phyloP scores from a whole-genome alignment of 2,888 invertebrate genomes.

The Copidosoma aretas region DNA sequence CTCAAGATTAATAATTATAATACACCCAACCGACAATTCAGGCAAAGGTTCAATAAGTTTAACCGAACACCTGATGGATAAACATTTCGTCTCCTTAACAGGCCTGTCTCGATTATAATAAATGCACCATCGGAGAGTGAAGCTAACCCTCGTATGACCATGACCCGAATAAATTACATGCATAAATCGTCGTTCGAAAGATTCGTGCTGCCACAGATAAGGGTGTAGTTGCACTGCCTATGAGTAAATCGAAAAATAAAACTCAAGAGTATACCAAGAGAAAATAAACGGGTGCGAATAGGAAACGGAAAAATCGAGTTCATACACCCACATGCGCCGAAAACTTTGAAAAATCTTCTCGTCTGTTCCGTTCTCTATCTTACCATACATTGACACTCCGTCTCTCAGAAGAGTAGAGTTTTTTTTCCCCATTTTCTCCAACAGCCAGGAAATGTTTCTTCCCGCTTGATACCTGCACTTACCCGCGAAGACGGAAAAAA shows the following conservation, averaged over 20 bases:
- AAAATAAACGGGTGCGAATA: constrained; percentile 10
- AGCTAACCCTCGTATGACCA: background rate
- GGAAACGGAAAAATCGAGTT: constrained; percentile 21
- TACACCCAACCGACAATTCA: too few relatives aligned
- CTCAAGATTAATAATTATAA: too few relatives aligned
- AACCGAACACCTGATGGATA: too few relatives aligned
- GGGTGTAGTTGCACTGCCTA: too few relatives aligned
- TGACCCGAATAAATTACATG: background rate
- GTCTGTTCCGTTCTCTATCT: background rate
- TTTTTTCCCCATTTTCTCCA: constrained; percentile 11
- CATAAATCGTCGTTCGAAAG: too few relatives aligned
- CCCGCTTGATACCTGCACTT: background rate
- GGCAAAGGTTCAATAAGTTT: too few relatives aligned
- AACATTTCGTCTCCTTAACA: too few relatives aligned
- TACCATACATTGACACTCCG: background rate
- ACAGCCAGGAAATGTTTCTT: constrained; percentile 1
- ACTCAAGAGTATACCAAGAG: too few relatives aligned
- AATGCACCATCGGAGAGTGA: too few relatives aligned
- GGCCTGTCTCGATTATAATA: too few relatives aligned
- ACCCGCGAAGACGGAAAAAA: background rate
- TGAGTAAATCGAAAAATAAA: too few relatives aligned
- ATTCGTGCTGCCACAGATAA: too few relatives aligned
- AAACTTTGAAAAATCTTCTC: constrained; percentile 25
- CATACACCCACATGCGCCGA: constrained; percentile 11
- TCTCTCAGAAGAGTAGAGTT: background rate